Percentiles rank a stretch among this genome's conserved stretches.
Conservation (phyloP, 2,797 vertebrate species). For the Brotogeris chrysoptera region DNA sequence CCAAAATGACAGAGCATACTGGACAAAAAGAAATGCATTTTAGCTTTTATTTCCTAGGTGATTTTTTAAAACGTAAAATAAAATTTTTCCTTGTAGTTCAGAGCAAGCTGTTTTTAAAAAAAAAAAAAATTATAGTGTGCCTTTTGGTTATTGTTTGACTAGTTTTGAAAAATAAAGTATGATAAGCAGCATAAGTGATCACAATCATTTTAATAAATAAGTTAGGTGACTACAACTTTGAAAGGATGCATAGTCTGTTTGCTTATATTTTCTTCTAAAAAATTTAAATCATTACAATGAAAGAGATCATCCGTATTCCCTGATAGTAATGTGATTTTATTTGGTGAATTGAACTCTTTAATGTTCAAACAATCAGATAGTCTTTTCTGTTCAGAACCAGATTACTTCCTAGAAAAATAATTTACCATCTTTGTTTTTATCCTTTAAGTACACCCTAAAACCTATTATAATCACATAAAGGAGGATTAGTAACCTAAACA, state of each 20-base stretch:
- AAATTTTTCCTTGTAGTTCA: background rate
- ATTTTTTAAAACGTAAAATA: background rate
- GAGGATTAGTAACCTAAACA: conserved; percentile 20
- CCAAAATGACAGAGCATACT: conserved; percentile 21
- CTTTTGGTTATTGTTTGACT: background rate
- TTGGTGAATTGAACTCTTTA: background rate
- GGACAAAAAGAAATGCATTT: background rate
- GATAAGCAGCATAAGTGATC: background rate
- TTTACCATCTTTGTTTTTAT: conserved; percentile 9
- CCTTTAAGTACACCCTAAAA: conserved; percentile 15
- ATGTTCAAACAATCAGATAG: background rate
- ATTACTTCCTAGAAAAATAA: conserved; percentile 23
- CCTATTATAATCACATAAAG: background rate
- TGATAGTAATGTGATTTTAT: background rate
- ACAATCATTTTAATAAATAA: background rate
- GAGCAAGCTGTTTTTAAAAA: background rate
- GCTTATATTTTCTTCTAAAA: background rate
- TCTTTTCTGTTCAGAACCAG: background rate
- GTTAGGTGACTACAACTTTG: background rate
- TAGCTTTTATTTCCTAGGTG: background rate
- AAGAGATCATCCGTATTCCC: background rate
- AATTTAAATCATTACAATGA: background rate
- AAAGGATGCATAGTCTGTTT: background rate
- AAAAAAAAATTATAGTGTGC: accelerated
- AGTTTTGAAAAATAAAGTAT: background rate